These are phyloP conservation scores for Ectropis grisescens DNA, from an alignment of 1,140 invertebrate species.

Conservation along the genomic window DNA sequence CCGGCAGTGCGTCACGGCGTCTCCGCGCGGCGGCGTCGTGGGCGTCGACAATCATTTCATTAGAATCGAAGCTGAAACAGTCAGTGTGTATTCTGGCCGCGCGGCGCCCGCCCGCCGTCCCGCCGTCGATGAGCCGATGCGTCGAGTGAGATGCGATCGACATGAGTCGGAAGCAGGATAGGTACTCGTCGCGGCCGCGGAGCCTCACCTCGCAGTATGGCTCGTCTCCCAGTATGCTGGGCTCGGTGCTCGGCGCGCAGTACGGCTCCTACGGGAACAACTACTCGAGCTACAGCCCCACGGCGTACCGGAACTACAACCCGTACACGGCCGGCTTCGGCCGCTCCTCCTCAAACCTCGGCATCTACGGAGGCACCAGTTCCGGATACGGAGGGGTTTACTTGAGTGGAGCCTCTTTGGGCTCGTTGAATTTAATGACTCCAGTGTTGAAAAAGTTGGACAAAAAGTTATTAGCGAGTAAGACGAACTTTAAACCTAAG, in stretches of 20 bases:
- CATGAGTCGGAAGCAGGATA: conserved; percentile 60
- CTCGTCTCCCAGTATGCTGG: conserved; percentile 49
- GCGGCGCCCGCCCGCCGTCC: conserved; percentile 28
- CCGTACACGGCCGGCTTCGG: conserved; percentile 52
- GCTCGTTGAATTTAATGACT: conserved; percentile 67
- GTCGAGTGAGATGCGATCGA: conserved; percentile 33
- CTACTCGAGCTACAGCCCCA: conserved; percentile 49
- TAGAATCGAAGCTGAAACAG: conserved; percentile 44
- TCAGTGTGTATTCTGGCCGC: conserved; percentile 50
- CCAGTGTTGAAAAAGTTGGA: conserved; percentile 69
- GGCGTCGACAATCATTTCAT: conserved; percentile 52
- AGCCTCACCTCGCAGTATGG: conserved; percentile 49
- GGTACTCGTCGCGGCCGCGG: conserved; percentile 45
- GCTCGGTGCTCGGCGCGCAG: conserved; percentile 40
- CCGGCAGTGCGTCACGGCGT: conserved; percentile 36
- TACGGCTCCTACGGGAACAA: conserved; percentile 42
- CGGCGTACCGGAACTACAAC: conserved; percentile 64
- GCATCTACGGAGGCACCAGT: conserved; percentile 74
- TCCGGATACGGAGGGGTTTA: conserved; percentile 75
- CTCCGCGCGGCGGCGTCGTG: conserved; percentile 39
- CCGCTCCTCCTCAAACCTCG: conserved; percentile 36
- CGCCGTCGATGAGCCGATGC: conserved; percentile 13
- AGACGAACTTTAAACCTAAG: conserved; percentile 60
- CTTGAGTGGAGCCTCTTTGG: conserved; percentile 61
- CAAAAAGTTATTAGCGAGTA: conserved; percentile 51